Base-by-base conservation (phyloP, 2,113 vertebrate genomes). In the Neogale vison region DNA sequence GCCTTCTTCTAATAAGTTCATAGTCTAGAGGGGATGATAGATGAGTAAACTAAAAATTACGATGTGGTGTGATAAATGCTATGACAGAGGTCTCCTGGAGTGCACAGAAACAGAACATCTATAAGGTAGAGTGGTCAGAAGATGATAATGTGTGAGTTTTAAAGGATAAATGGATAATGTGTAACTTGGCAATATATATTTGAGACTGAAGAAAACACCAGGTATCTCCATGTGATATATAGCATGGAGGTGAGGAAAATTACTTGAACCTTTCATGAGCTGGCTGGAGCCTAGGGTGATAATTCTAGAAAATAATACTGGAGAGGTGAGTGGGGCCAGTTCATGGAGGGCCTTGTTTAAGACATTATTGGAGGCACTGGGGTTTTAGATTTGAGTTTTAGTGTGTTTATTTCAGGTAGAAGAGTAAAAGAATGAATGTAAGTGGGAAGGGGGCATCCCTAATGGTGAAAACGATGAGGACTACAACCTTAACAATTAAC, bases 281-380 rank as follows among this genome's bases (percentile, higher is more conserved):
- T 94, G 55, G 24, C 14, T 4, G 65, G 52, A 91, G 24, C 34
- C 24, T 67, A 57, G 63, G 17, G 71, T 31, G n/a, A 55, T 79
- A 31, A 82, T 67, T 94, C 74, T 81, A 81, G 95, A 77, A 93
- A 89, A 93, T 86, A 18, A 67, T 87, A 72, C 45, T 90, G 71
- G 34, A 85, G 61, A 90, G 63, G 42, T 69, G 34, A 71, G 10
- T 67, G 83, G 79, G 47, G 80, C 24, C 52, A 85, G 20, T 50
- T 79, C 29, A 34, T 84, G 45, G 18, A 90, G 18, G 31, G 42
- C n/a, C 72, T 96, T 92, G 42, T 74, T 67, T 81, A 65, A 90
- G 65, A 81, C 14, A 72, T 80, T 72, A 47, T 17, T 82, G 20
- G 45, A 81, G 24, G 17, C 31, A 87, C 17, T 91, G 50, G 31